Evolutionary conservation across 2,888 invertebrate genomes (phyloP).

Genomic region (Plutella xylostella): DNA sequence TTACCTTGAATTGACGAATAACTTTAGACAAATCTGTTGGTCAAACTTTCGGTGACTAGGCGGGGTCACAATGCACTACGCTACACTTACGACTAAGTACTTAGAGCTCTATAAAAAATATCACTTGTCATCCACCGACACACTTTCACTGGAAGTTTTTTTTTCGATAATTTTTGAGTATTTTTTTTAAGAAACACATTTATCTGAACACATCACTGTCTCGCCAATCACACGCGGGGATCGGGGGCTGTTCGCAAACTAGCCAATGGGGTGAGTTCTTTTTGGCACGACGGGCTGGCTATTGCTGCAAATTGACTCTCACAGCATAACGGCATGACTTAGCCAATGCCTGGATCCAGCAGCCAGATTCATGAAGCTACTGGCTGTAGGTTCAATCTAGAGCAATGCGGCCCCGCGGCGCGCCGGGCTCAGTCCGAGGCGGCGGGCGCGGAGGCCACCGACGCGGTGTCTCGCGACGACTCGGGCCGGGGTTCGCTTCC

Average conservation of each 20-base stretch:
- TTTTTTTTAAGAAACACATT: slow-evolving; percentile 28
- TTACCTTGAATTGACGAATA: slow-evolving; percentile 5
- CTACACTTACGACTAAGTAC: slow-evolving; percentile 22
- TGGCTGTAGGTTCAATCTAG: background rate
- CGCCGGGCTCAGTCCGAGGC: slow-evolving; percentile 25
- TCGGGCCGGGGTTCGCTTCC: slow-evolving; percentile 25
- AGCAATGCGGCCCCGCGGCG: background rate
- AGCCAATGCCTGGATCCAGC: too few relatives aligned
- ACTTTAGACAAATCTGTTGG: background rate
- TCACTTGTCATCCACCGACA: slow-evolving; percentile 50
- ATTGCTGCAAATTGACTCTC: background rate
- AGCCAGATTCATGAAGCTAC: background rate
- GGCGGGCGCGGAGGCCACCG: slow-evolving; percentile 23
- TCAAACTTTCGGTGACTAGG: slow-evolving; percentile 50
- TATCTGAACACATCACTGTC: slow-evolving; percentile 46
- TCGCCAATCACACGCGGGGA: background rate
- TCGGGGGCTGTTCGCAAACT: too few relatives aligned
- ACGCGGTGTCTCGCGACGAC: slow-evolving; percentile 29
- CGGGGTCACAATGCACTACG: slow-evolving; percentile 42
- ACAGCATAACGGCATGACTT: background rate
- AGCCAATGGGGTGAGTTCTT: too few relatives aligned
- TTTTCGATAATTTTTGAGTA: slow-evolving; percentile 39
- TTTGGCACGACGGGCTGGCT: background rate
- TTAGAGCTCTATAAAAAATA: slow-evolving; percentile 32
- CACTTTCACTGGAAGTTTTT: slow-evolving; percentile 48